Percentiles rank a stretch among this genome's conserved stretches.
These are phyloP conservation scores for Plebejus melissa DNA, from an alignment of 2,888 invertebrate genomes.

Conservation along the genomic window DNA sequence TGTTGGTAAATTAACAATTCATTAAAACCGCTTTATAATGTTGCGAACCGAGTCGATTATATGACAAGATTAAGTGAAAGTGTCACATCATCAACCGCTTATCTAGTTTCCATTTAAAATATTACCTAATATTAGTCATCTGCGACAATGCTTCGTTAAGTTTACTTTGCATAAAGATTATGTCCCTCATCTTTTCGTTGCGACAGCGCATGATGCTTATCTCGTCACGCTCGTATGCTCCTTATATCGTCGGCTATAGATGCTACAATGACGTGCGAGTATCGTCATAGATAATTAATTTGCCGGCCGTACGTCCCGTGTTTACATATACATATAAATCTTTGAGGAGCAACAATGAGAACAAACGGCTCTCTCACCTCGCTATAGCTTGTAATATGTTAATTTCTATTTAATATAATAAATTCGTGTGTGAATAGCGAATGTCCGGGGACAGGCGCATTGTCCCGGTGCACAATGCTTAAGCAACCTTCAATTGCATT, in stretches of 20 bases:
- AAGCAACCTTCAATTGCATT: conserved; percentile 61
- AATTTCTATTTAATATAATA: conserved; percentile 75
- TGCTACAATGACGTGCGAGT: conserved; percentile 30
- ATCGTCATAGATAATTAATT: conserved; percentile 28
- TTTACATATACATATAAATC: conserved; percentile 71
- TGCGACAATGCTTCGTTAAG: conserved; percentile 69
- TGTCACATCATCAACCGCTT: conserved; percentile 48
- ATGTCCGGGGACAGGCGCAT: conserved; percentile 49
- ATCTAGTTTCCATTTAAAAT: conserved; percentile 51
- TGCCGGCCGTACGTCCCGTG: conserved; percentile 44
- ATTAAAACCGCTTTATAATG: conserved; percentile 13
- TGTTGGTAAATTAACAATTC: conserved; percentile 18
- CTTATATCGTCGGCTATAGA: conserved; percentile 3
- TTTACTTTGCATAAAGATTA: conserved; percentile 45
- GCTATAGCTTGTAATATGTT: conserved; percentile 65
- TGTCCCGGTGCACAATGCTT: conserved; percentile 45
- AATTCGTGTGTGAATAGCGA: conserved; percentile 58
- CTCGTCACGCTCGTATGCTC: conserved; percentile 25
- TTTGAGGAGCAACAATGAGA: conserved; percentile 57
- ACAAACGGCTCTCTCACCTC: conserved; percentile 58
- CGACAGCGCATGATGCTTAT: conserved; percentile 24
- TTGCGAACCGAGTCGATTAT: conserved; percentile 25
- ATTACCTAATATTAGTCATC: conserved; percentile 51
- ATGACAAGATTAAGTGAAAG: conserved; percentile 39
- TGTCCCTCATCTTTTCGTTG: conserved; percentile 46